Conservation (phyloP, 2,888 invertebrate genomes). For the Volucella zonaria region DNA sequence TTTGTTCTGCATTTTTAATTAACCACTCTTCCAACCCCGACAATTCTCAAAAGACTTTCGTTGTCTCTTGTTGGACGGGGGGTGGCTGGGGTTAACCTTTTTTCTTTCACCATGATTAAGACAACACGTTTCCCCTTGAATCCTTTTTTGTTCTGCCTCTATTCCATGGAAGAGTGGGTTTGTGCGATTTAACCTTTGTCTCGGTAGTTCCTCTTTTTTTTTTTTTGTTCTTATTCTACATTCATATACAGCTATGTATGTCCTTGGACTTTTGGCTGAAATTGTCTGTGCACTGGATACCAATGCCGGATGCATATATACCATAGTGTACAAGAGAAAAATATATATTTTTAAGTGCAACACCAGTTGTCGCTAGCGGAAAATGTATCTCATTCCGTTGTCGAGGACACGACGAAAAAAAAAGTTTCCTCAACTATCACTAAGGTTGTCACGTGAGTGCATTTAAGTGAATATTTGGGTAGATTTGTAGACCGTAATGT, state of each 20-base stretch:
- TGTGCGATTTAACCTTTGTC: constrained; percentile 53
- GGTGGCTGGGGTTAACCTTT: background rate
- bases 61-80: constrained; percentile 38
- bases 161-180: background rate
- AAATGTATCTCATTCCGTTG: constrained; percentile 30
- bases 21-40: constrained; percentile 56
- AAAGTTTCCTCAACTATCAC: constrained; percentile 28
- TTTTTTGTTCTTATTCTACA: constrained; percentile 19
- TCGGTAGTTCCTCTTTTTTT: constrained; percentile 27
- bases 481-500: constrained; percentile 36
- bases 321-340: background rate
- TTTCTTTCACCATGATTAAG: constrained; percentile 35
- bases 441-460: constrained; percentile 62
- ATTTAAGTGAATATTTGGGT: constrained; percentile 52
- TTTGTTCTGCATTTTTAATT: constrained; percentile 56
- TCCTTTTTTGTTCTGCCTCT: constrained; percentile 7
- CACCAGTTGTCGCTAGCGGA: constrained; percentile 40
- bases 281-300: constrained; percentile 48
- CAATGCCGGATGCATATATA: constrained; percentile 8
- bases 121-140: constrained; percentile 54
- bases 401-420: constrained; percentile 14
- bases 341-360: constrained; percentile 41
- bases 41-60: constrained; percentile 59
- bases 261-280: constrained; percentile 69
- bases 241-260: constrained; percentile 18